Percentiles rank a stretch among this genome's conserved stretches.
These are phyloP conservation scores for Linnaemya tessellans DNA, from an alignment of 2,888 invertebrate species.

Conservation along the genomic window DNA sequence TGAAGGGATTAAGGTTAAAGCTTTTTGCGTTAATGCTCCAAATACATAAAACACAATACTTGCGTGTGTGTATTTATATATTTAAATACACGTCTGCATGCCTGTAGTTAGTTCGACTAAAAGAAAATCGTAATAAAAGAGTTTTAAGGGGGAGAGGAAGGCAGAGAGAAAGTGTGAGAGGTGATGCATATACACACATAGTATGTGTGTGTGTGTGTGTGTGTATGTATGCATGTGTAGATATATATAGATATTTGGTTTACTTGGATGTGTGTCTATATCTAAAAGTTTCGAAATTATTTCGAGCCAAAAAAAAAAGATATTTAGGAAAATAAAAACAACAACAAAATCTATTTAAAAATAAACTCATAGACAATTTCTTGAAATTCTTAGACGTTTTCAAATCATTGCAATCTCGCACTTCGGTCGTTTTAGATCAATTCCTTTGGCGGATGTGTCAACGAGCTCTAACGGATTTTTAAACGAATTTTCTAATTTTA, in stretches of 20 bases:
- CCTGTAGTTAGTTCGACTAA: neutral
- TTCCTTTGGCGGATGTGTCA: slow-evolving; percentile 72
- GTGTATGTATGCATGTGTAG: neutral
- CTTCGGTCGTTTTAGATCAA: slow-evolving; percentile 81
- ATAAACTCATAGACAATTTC: slow-evolving; percentile 66
- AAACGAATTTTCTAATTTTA: slow-evolving; percentile 64
- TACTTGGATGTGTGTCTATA: slow-evolving; percentile 56
- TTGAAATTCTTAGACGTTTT: slow-evolving; percentile 77
- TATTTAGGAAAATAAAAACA: slow-evolving; percentile 26
- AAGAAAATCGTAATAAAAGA: slow-evolving; percentile 2
- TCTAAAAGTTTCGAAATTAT: slow-evolving; percentile 69
- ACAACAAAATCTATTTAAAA: slow-evolving; percentile 59
- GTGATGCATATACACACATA: neutral
- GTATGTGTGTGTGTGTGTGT: neutral
- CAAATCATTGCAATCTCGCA: slow-evolving; percentile 83
- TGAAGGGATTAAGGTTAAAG: slow-evolving; percentile 7
- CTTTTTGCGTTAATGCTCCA: slow-evolving; percentile 23
- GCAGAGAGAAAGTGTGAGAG: slow-evolving; percentile 36
- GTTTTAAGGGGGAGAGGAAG: neutral
- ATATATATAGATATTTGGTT: slow-evolving; percentile 33
- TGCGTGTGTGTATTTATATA: neutral
- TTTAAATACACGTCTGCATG: too few species aligned
- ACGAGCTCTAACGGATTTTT: slow-evolving; percentile 69
- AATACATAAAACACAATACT: neutral
- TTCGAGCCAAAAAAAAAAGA: slow-evolving; percentile 52